Base-by-base conservation (phyloP, 1,140 invertebrate genomes). In the Dryas iulia region DNA sequence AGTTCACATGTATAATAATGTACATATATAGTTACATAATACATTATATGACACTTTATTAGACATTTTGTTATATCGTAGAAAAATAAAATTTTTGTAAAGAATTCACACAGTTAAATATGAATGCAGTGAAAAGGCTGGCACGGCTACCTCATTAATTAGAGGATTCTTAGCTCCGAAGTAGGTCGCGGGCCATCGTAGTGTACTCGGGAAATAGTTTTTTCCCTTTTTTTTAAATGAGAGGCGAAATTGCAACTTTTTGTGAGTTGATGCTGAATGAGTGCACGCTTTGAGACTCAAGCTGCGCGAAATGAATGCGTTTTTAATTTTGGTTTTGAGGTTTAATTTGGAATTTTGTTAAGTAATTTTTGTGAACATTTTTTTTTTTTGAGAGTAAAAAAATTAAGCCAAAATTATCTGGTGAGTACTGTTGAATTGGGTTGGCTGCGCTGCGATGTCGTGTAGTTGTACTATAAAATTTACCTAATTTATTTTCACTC, bases 71-170 rank as follows among this genome's bases (percentile, higher is more conserved):
- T 6, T 47, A 47, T 47, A 18, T 47, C 7, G 21, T 47, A 21
- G 7, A 21, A 35, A n/a, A 35, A 35, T 18, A 21, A 47, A 47
- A n/a, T n/a, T n/a, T n/a, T 14, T 14, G n/a, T 39, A 39, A 39
- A 39, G 33, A 2, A 0, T 47, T 18, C 18, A 47, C 18, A 21
- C 39, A 47, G 18, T 25, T 54, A 25, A 54, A 54, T n/a, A 54
- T 54, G 23, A 54, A 54, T 54, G 39, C 39, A 47, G 66, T 35
- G 63, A 70, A 66, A 70, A 70, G 62, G 61, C 68, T 70, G 68
- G 68, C 68, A 70, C 68, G 30, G 24, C 64, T 60, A 70, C 62
- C 68, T 70, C 68, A 70, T 70, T 70, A 70, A 70, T 70, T 70
- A 70, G 68, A 70, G 57, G 68, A 70, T 70, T 70, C 68, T 70